Percentiles rank a stretch among this genome's conserved stretches.
These are phyloP conservation scores for Otus sunia DNA, from an alignment of 2,113 vertebrate genomes.

Conservation along the genomic window DNA sequence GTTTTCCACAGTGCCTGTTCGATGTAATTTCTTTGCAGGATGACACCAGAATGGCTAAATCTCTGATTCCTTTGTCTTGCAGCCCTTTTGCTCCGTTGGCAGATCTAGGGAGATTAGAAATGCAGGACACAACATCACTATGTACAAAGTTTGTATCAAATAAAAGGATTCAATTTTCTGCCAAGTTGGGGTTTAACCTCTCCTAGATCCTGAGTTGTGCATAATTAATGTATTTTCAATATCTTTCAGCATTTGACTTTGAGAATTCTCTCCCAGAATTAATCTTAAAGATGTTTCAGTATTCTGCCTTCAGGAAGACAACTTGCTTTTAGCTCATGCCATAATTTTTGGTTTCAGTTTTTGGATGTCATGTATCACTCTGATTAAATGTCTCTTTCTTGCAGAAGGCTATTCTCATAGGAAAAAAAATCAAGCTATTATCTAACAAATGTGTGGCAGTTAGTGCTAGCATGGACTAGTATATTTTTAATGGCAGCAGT, in stretches of 20 bases:
- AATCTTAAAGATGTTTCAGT: constrained; percentile 67
- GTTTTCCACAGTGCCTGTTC: neutral
- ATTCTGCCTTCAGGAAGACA: constrained; percentile 55
- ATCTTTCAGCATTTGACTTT: constrained; percentile 69
- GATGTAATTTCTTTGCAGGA: constrained; percentile 42
- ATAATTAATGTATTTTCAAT: constrained; percentile 70
- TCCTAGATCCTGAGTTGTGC: constrained; percentile 57
- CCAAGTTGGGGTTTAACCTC: constrained; percentile 68
- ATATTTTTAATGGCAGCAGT: constrained; percentile 62
- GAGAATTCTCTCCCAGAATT: constrained; percentile 61
- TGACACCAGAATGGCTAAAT: neutral
- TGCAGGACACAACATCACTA: constrained; percentile 42
- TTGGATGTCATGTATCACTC: constrained; percentile 62
- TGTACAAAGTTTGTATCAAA: constrained; percentile 63
- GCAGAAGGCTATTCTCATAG: constrained; percentile 46
- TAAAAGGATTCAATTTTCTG: constrained; percentile 67
- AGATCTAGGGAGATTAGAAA: constrained; percentile 43
- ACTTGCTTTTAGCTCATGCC: constrained; percentile 44
- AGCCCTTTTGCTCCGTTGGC: neutral
- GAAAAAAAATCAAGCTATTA: constrained; percentile 62
- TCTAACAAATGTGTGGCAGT: constrained; percentile 63
- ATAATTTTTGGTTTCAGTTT: constrained; percentile 57
- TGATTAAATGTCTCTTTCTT: constrained; percentile 57
- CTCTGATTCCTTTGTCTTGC: constrained; percentile 21
- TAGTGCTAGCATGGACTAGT: constrained; percentile 49